phyloP scores from a whole-genome alignment of 2,888 invertebrate species.

The Noctua janthe region DNA sequence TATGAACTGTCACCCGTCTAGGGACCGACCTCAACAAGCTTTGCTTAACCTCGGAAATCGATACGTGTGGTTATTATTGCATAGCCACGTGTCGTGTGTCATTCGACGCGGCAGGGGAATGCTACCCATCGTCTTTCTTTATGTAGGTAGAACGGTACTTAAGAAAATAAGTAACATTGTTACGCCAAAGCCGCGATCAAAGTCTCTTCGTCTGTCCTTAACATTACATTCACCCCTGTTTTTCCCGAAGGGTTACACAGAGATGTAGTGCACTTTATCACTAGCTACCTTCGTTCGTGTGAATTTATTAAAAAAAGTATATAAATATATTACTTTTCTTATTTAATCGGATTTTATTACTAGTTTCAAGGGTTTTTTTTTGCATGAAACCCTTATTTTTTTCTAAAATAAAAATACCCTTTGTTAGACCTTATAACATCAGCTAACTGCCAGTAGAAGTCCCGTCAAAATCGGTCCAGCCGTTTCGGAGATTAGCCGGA shows the following conservation, averaged over 20 bases:
- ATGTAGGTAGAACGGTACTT: neutral
- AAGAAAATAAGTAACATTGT: neutral
- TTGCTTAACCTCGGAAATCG: neutral
- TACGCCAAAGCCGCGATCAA: neutral
- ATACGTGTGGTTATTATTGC: neutral
- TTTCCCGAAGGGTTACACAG: neutral
- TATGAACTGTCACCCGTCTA: neutral
- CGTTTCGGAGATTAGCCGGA: too few species aligned
- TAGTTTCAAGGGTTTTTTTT: too few species aligned
- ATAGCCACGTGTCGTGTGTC: neutral
- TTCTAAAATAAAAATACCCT: too few species aligned
- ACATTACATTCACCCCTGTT: neutral
- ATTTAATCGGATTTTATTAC: too few species aligned
- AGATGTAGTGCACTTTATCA: neutral
- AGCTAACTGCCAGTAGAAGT: too few species aligned
- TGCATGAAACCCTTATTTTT: too few species aligned
- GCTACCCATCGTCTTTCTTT: neutral
- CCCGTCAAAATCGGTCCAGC: too few species aligned
- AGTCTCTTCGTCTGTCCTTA: neutral
- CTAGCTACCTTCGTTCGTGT: too few species aligned
- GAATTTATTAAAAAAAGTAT: too few species aligned
- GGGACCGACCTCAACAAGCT: neutral
- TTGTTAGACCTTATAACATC: too few species aligned
- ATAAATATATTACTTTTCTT: too few species aligned
- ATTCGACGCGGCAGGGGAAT: neutral